phyloP scores from a whole-genome alignment of 2,113 vertebrate genomes.

The Toxostoma redivivum region DNA sequence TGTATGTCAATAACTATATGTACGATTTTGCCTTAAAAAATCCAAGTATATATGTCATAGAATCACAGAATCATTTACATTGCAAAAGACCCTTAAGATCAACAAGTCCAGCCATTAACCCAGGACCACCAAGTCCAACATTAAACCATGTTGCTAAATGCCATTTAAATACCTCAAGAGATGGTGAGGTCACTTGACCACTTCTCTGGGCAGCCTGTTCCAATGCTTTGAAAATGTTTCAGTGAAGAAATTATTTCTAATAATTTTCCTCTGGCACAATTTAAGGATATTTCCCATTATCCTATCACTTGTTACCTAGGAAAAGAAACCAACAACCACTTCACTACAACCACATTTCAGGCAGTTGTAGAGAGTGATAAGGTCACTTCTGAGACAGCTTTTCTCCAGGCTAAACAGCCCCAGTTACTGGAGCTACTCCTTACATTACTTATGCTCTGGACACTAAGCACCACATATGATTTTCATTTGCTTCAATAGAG shows the following conservation, averaged over 20 bases:
- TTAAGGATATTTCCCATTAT: background rate
- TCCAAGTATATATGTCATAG: background rate
- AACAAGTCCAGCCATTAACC: background rate
- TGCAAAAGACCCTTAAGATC: background rate
- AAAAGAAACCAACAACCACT: background rate
- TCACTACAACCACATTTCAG: background rate
- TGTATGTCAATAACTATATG: background rate
- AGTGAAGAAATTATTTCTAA: background rate
- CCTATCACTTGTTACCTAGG: background rate
- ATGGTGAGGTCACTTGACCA: background rate
- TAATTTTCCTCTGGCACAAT: background rate
- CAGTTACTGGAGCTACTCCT: background rate
- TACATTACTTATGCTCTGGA: background rate
- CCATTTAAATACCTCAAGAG: background rate
- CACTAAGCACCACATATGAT: background rate
- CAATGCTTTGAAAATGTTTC: background rate
- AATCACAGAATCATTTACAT: background rate
- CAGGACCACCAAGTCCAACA: background rate
- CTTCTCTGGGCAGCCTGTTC: background rate
- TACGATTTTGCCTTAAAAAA: background rate
- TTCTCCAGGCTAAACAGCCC: background rate
- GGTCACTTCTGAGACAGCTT: background rate
- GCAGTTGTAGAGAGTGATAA: background rate
- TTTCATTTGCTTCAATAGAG: background rate
- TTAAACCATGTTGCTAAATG: background rate